Evolutionary conservation across 2,888 invertebrate genomes (phyloP), one percentile per base, ranked within the genome.

Genomic region (Mythimna vitellina): DNA sequence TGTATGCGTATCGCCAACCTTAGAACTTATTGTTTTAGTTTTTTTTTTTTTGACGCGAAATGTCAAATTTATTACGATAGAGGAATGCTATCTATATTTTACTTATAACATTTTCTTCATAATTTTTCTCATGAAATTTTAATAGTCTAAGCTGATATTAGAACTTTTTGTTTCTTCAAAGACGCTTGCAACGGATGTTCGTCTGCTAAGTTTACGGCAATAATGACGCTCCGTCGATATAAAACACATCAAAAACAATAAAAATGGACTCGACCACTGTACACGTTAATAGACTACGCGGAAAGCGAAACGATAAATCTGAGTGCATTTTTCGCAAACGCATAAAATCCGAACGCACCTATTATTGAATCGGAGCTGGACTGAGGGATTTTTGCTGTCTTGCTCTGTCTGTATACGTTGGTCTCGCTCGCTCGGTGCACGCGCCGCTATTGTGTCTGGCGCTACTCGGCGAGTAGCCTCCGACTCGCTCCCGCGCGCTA

Each of bases 361-460:
- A 93, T 94, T 93, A 94, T 95, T 93, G 93, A 93, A 93, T 90
- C 88, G 81, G 82, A 87, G 85, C 85, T 83, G 82, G 86, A 88
- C 87, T 74, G 82, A 88, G 75, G 87, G 91, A 80, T 35, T 89
- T 81, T 77, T 71, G 25, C 83, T 80, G 78, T 93, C 94, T 86
- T 89, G 42, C 69, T 94, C 89, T 72, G 42, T 51, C 88, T 76
- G 73, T 74, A 90, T 95, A 94, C 84, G 78, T 78, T 76, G 73
- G 76, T 94, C 93, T 90, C 92, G 79, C 80, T 94, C 90, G 78
- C 79, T 73, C 90, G 82, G 91, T 92, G 95, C 94, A 94, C 95
- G 95, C 95, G 95, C 91, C 91, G 91, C 95, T 94, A 95, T 95
- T 96, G 95, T 95, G 93, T 95, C 93, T 94, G 92, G 90, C 89